These are phyloP conservation scores for Pheucticus melanocephalus DNA, from an alignment of 2,113 vertebrate species.

Conservation along the genomic window DNA sequence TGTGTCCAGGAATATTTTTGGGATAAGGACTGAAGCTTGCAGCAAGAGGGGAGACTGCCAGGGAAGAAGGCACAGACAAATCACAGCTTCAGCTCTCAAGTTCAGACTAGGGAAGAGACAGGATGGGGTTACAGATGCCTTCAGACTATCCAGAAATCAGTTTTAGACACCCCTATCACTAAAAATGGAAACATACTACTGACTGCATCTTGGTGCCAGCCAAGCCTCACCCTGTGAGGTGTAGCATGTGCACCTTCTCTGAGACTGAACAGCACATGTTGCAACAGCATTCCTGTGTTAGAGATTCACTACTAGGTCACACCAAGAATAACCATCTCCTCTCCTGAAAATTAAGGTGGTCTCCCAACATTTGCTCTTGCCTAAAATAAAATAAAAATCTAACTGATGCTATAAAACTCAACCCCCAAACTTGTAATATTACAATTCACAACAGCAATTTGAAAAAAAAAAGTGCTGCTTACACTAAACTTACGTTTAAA, in stretches of 20 bases:
- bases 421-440: not conserved
- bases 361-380: not conserved
- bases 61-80: not conserved
- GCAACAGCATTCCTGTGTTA: not conserved
- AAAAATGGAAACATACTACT: not conserved
- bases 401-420: not conserved
- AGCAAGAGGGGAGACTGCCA: not conserved
- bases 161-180: not conserved
- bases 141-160: not conserved
- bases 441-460: not conserved
- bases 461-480: not conserved
- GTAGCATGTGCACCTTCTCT: not conserved
- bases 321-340: not conserved
- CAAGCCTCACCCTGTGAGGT: not conserved
- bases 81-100: not conserved
- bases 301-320: not conserved
- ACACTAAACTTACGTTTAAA: not conserved
- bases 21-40: not conserved
- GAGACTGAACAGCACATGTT: not conserved
- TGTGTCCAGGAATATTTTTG: fast-evolving
- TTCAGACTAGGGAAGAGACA: not conserved
- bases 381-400: not conserved
- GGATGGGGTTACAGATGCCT: not conserved
- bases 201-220: not conserved
- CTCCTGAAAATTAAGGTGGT: not conserved